Evolutionary conservation across 2,113 vertebrate species (phyloP).

Genomic region (Eolophus roseicapilla): DNA sequence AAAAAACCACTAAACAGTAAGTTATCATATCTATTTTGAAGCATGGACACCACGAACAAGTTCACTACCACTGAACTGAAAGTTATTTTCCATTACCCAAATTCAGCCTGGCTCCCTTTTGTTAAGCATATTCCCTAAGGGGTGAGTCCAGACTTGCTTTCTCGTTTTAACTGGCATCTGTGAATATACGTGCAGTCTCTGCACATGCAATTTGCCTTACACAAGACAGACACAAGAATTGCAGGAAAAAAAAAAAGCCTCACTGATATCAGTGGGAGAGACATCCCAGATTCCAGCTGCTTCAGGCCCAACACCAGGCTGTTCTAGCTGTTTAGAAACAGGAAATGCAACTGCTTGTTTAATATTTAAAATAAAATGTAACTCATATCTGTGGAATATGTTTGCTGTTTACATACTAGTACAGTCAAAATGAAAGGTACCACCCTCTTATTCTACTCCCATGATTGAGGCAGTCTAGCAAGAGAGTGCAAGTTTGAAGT

Average conservation of each 20-base stretch:
- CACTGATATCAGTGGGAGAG: background rate
- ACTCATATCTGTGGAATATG: background rate
- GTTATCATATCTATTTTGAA: background rate
- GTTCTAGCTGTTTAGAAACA: background rate
- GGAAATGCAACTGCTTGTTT: background rate
- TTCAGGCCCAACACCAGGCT: background rate
- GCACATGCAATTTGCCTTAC: background rate
- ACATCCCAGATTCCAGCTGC: background rate
- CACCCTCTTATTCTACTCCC: background rate
- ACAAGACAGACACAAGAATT: background rate
- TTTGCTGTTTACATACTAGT: background rate
- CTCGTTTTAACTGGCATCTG: background rate
- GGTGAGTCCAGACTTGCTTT: background rate
- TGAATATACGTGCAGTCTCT: background rate
- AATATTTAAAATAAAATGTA: background rate
- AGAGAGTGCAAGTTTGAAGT: background rate
- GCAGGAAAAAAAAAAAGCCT: background rate
- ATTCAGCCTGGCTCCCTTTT: background rate
- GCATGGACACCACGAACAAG: background rate
- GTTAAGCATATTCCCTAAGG: background rate
- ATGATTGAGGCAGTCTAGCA: background rate
- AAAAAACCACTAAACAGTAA: background rate
- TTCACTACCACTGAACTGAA: background rate
- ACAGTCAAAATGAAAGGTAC: background rate
- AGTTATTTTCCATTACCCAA: background rate